phyloP scores from a whole-genome alignment of 2,113 vertebrate genomes.

The Orthonyx spaldingii region DNA sequence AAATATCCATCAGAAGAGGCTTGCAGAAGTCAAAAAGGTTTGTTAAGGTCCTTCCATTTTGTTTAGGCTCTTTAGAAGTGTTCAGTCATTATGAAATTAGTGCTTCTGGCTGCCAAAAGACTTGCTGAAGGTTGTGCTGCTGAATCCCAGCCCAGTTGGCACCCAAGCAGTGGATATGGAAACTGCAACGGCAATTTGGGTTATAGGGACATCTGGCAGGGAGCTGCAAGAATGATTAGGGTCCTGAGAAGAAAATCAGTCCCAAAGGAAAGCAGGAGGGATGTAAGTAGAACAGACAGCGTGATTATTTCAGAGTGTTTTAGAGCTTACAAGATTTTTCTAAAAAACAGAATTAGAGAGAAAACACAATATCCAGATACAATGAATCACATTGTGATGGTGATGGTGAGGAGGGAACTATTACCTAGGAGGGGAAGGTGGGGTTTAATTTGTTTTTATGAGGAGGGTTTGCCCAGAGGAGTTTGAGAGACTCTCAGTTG shows the following conservation, averaged over 20 bases:
- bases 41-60: conserved; percentile 56
- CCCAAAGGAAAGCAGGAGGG: not conserved
- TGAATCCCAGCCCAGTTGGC: conserved; percentile 62
- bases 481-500: not conserved
- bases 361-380: not conserved
- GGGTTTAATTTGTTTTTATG: not conserved
- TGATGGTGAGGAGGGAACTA: not conserved
- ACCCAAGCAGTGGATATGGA: not conserved
- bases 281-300: not conserved
- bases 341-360: not conserved
- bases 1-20: conserved; percentile 46
- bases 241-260: not conserved
- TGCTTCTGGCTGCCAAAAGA: conserved; percentile 62
- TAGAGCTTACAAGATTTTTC: not conserved
- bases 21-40: conserved; percentile 50
- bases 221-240: not conserved
- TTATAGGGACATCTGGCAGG: not conserved
- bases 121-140: conserved; percentile 61
- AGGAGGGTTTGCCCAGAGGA: not conserved
- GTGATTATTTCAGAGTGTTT: not conserved
- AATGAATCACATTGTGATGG: not conserved
- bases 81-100: conserved; percentile 53
- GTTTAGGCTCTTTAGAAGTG: conserved; percentile 44
- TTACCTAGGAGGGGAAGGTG: not conserved
- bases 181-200: not conserved